These are phyloP conservation scores for Synergus japonicus DNA, from an alignment of 2,888 invertebrate species.

Conservation along the genomic window DNA sequence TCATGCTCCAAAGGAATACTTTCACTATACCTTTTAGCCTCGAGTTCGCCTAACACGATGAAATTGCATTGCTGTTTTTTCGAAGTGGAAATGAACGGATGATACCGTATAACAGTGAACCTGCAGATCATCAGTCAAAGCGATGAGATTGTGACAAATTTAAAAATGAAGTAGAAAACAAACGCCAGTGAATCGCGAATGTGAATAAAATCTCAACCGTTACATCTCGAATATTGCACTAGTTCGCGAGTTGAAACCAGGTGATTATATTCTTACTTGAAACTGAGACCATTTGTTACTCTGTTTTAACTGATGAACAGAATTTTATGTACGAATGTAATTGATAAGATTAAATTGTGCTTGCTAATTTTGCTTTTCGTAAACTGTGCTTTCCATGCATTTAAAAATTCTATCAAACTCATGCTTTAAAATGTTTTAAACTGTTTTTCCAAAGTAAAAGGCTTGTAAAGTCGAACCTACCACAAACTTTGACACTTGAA, in stretches of 20 bases:
- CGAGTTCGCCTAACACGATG: conserved; percentile 64
- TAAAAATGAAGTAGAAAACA: neutral
- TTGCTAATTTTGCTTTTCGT: too few species aligned
- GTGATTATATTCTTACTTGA: neutral
- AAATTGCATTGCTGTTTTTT: conserved; percentile 59
- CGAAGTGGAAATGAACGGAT: conserved; percentile 57
- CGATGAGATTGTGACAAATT: conserved; percentile 14
- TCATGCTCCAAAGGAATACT: conserved; percentile 73
- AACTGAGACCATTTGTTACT: neutral
- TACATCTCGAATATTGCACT: neutral
- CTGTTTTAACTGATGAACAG: neutral
- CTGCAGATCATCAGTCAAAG: conserved; percentile 16
- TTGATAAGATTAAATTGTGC: neutral
- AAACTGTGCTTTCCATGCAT: too few species aligned
- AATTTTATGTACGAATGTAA: neutral
- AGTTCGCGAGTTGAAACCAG: neutral
- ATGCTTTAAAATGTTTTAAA: neutral
- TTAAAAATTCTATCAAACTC: too few species aligned
- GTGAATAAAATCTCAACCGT: neutral
- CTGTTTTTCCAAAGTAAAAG: neutral
- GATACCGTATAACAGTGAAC: conserved; percentile 31
- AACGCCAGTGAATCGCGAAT: conserved; percentile 12
- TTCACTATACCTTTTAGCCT: conserved; percentile 72
- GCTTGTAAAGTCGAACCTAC: neutral
- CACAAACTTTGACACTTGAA: neutral